A percentile compares a stretch with the other conserved stretches of the same genome.
Evolutionary conservation across 2,797 vertebrate genomes (phyloP).

Genomic region (Sebastes iracundus): DNA sequence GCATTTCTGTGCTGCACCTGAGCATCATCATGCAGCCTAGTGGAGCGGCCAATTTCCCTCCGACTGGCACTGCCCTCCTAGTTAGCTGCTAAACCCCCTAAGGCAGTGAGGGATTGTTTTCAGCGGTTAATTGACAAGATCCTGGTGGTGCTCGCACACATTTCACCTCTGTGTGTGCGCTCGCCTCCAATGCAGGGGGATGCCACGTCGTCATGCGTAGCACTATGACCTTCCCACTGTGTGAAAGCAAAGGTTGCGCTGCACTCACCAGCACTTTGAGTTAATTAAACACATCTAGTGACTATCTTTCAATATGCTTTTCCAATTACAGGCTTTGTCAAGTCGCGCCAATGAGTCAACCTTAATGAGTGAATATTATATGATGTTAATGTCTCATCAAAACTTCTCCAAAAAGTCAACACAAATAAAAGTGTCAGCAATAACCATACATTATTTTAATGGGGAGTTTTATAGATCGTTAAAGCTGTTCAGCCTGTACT

Average conservation of each 20-base stretch:
- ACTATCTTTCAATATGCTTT: constrained; percentile 29
- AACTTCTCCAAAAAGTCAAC: constrained; percentile 29
- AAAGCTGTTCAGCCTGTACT: constrained; percentile 13
- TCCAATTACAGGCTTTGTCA: constrained; percentile 34
- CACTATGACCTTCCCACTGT: constrained; percentile 33
- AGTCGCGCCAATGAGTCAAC: background rate
- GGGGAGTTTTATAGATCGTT: background rate
- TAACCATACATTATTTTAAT: constrained; percentile 18
- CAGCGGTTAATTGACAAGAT: constrained; percentile 72
- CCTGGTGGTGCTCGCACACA: constrained; percentile 50
- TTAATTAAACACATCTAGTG: constrained; percentile 39
- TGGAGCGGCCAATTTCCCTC: constrained; percentile 68
- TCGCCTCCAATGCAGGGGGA: background rate
- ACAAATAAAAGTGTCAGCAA: constrained; percentile 1
- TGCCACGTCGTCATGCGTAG: background rate
- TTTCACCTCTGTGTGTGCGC: background rate
- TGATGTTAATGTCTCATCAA: background rate
- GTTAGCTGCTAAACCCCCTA: constrained; percentile 65
- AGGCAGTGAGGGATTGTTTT: constrained; percentile 71
- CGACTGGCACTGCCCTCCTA: constrained; percentile 70
- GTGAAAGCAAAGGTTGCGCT: constrained; percentile 31
- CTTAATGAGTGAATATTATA: constrained; percentile 24
- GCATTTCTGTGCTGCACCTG: constrained; percentile 69
- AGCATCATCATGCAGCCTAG: constrained; percentile 67
- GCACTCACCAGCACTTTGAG: constrained; percentile 1